Base-by-base conservation (phyloP, 2,888 invertebrate species). In the Stenodema calcarata region DNA sequence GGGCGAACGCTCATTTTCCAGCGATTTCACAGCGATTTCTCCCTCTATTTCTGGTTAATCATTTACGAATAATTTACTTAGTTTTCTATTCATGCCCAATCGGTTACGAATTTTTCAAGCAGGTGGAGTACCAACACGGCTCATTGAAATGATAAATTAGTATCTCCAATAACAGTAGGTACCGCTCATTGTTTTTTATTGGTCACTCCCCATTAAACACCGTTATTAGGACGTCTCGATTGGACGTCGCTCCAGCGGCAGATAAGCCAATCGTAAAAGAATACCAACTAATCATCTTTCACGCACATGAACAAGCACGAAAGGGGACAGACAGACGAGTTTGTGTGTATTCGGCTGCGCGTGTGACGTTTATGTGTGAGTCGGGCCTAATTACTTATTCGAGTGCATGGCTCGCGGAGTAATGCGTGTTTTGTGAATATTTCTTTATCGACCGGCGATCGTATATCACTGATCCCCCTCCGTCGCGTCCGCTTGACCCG, bases 361-460 rank as follows among this genome's bases (percentile, higher is more conserved):
- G 14, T 16, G n/a, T n/a, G 50, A 12, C 11, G 23, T 18, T n/a
- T 62, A 18, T 23, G 62, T 23, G 62, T 7, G 62, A 62, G 30
- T 35, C 0, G 41, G 11, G 12, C 11, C 14, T 75, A 75, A 75
- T 75, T 78, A 78, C 78, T 44, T 78, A 78, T 78, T 78, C 78
- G 23, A 44, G 78, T 44, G 78, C 78, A 78, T 78, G 78, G 44
- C 78, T 42, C 27, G 1, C 16, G 18, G n/a, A 42, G 44, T 78
- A 78, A 78, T 78, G 78, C 78, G 78, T 78, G 78, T 41, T 44
- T 44, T 42, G 35, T 42, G 42, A 44, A 78, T 44, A 41, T 44
- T 44, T 44, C 44, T 44, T 78, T 78, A 78, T 78, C 78, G 23
- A 78, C 11, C n/a, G 42, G 27, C 11, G 47, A 44, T 44, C 44